These are phyloP conservation scores for Acrobasis repandana DNA, from an alignment of 2,888 invertebrate genomes.

Conservation along the genomic window DNA sequence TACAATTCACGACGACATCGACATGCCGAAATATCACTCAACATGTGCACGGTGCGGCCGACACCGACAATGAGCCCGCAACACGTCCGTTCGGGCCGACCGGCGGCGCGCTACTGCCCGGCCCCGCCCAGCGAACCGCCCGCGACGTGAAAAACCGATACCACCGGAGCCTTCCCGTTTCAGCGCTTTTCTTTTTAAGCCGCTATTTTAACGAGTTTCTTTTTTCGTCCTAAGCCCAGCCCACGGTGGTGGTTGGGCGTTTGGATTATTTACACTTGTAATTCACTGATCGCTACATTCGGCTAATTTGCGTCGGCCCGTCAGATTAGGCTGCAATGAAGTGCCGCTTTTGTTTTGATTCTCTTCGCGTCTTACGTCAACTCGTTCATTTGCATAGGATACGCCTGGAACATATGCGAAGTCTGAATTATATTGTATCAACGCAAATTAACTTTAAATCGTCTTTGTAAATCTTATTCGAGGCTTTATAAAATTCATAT, in stretches of 20 bases:
- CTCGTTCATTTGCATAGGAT: conserved; percentile 12
- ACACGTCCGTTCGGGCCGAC: conserved; percentile 81
- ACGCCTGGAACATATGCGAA: conserved; percentile 4
- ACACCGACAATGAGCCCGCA: conserved; percentile 38
- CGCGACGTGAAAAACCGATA: conserved; percentile 80
- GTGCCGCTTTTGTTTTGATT: conserved; percentile 34
- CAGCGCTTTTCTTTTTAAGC: conserved; percentile 83
- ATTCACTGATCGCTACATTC: conserved; percentile 71
- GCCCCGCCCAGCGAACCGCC: conserved; percentile 80
- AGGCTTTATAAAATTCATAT: not conserved
- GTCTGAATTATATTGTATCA: not conserved
- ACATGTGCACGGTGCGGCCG: conserved; percentile 62
- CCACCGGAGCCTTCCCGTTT: conserved; percentile 80
- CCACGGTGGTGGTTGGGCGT: conserved; percentile 80
- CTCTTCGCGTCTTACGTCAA: conserved; percentile 9
- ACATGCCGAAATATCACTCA: conserved; percentile 76
- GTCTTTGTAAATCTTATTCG: not conserved
- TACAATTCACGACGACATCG: conserved; percentile 75
- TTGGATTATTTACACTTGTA: conserved; percentile 82
- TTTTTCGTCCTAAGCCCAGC: conserved; percentile 74
- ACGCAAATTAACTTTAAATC: too few relatives aligned
- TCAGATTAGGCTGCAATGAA: conserved; percentile 30
- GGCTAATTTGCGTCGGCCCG: conserved; percentile 65
- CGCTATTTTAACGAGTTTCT: conserved; percentile 81
- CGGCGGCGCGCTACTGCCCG: conserved; percentile 84